These are phyloP conservation scores for Bombus affinis DNA, from an alignment of 1,140 invertebrate genomes.

Conservation along the genomic window DNA sequence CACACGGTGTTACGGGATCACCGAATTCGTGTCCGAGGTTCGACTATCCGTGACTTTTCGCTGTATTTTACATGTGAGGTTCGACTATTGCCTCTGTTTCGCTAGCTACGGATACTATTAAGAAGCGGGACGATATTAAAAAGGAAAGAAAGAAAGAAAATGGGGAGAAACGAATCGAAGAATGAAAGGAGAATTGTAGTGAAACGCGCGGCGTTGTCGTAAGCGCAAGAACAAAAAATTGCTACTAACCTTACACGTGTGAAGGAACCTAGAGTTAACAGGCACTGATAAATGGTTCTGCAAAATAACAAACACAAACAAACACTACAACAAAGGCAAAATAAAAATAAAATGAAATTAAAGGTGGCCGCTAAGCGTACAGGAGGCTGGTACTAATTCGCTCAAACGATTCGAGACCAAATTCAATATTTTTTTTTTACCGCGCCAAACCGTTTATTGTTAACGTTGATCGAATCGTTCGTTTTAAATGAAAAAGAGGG, in stretches of 20 bases:
- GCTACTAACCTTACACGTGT: slow-evolving; percentile 89
- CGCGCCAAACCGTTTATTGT: background rate
- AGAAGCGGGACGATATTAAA: background rate
- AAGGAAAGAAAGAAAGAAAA: background rate
- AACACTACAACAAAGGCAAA: slow-evolving; percentile 85
- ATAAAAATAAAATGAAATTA: slow-evolving; percentile 80
- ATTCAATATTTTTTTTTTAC: background rate
- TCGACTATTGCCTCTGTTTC: background rate
- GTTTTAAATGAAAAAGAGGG: background rate
- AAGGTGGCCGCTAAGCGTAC: slow-evolving; percentile 29
- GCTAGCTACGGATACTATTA: background rate
- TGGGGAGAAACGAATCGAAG: background rate
- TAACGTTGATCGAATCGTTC: background rate
- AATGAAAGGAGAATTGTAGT: no score
- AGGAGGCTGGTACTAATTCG: background rate
- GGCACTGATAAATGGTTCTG: slow-evolving; percentile 94
- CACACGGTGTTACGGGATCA: no score
- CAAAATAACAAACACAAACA: slow-evolving; percentile 88
- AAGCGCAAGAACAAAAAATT: slow-evolving; percentile 18
- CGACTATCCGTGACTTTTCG: no score
- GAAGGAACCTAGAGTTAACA: slow-evolving; percentile 91
- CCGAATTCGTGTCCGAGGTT: no score
- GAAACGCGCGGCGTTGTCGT: background rate
- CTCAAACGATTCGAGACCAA: background rate
- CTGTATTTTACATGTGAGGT: no score